phyloP scores from a whole-genome alignment of 2,113 vertebrate genomes.

The Cacatua alba region DNA sequence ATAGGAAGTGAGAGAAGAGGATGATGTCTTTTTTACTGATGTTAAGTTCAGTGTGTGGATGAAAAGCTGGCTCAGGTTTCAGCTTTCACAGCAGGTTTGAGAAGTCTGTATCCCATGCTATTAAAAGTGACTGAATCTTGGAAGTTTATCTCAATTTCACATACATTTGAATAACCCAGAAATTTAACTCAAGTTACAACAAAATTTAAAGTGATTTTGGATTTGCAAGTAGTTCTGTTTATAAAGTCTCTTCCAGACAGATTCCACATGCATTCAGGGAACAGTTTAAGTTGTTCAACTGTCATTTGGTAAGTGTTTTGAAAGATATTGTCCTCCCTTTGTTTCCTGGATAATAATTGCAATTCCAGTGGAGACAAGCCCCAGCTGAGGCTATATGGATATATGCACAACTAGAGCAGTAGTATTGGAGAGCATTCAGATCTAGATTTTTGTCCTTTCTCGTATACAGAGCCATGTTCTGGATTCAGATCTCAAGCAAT shows the following conservation, averaged over 20 bases:
- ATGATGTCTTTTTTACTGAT: not conserved
- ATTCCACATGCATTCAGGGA: not conserved
- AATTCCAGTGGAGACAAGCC: not conserved
- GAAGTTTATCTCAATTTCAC: conserved; percentile 46
- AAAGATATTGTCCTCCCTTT: not conserved
- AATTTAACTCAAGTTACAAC: not conserved
- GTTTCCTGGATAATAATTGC: not conserved
- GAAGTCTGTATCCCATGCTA: conserved; percentile 49
- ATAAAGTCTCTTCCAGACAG: not conserved
- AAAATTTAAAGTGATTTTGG: not conserved
- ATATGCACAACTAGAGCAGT: not conserved
- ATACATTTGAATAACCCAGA: conserved; percentile 53
- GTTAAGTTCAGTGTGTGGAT: not conserved
- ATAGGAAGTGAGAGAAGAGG: not conserved
- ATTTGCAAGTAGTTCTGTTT: not conserved
- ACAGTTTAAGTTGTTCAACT: not conserved
- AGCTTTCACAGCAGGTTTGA: conserved; percentile 50
- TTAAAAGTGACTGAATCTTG: conserved; percentile 61
- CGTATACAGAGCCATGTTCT: not conserved
- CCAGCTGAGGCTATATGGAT: not conserved
- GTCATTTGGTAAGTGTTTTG: not conserved
- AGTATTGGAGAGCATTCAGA: not conserved
- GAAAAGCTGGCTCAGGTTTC: conserved; percentile 37
- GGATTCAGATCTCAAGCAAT: not conserved
- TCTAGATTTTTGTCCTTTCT: not conserved